Conservation (phyloP, 2,888 invertebrate genomes). For the Pycnomerus fuliginosus region DNA sequence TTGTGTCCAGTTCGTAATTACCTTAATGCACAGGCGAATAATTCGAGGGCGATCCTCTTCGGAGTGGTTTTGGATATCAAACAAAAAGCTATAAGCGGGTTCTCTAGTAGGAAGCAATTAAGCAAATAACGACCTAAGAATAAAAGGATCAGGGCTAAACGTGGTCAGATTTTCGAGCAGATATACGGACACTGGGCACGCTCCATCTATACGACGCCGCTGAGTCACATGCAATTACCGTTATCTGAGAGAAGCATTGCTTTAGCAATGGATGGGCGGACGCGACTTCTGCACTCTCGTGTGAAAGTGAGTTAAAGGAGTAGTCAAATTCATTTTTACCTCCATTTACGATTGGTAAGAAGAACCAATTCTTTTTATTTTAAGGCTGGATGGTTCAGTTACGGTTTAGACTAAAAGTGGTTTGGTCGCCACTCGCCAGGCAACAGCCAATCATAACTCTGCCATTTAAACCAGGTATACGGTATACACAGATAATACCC, state of each 20-base stretch:
- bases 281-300: too few species aligned
- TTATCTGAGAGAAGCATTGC: constrained; percentile 13
- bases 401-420: too few species aligned
- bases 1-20: constrained; percentile 31
- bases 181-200: constrained; percentile 15
- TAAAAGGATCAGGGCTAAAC: constrained; percentile 24
- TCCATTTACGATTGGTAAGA: too few species aligned
- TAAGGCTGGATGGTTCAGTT: too few species aligned
- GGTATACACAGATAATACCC: too few species aligned
- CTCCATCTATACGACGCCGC: constrained; percentile 13
- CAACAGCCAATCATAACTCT: too few species aligned
- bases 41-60: constrained; percentile 19
- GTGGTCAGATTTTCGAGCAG: constrained; percentile 21
- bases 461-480: too few species aligned
- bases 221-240: constrained; percentile 15
- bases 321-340: too few species aligned
- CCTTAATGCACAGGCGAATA: constrained; percentile 28
- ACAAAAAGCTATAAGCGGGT: constrained; percentile 32
- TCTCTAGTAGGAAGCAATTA: constrained; percentile 30
- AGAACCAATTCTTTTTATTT: too few species aligned
- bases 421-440: too few species aligned
- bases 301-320: too few species aligned
- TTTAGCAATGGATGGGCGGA: too few species aligned
- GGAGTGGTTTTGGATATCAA: constrained; percentile 24
- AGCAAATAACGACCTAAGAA: constrained; percentile 30